These are phyloP conservation scores for Papilio elwesi DNA, from an alignment of 2,888 invertebrate genomes.

Conservation along the genomic window DNA sequence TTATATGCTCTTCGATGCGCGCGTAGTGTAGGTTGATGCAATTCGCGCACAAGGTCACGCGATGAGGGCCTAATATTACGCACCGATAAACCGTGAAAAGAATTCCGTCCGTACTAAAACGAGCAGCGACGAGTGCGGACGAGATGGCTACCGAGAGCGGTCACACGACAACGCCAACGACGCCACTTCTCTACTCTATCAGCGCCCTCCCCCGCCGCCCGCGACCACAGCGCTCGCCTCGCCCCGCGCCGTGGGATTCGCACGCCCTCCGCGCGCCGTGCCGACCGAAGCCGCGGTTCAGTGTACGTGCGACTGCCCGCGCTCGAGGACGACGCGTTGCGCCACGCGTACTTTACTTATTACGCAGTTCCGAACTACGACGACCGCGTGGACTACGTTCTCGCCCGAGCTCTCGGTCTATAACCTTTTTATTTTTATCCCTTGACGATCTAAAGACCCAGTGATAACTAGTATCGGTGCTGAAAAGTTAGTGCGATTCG, in stretches of 20 bases:
- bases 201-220: constrained; percentile 65
- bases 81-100: constrained; percentile 57
- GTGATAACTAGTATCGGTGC: constrained; percentile 78
- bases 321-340: constrained; percentile 69
- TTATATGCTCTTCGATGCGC: constrained; percentile 36
- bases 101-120: constrained; percentile 60
- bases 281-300: constrained; percentile 64
- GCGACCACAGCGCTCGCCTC: constrained; percentile 50
- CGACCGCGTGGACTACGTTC: constrained; percentile 77
- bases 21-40: constrained; percentile 44
- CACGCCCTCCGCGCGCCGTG: constrained; percentile 76
- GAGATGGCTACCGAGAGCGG: constrained; percentile 61
- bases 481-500: constrained; percentile 73
- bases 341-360: constrained; percentile 70
- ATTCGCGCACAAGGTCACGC: constrained; percentile 54
- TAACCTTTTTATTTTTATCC: constrained; percentile 38
- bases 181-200: constrained; percentile 73
- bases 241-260: constrained; percentile 69
- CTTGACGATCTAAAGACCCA: constrained; percentile 48
- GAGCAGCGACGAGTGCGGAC: constrained; percentile 53
- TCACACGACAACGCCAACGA: constrained; percentile 73
- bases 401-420: constrained; percentile 47
- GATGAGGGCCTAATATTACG: constrained; percentile 49
- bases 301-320: constrained; percentile 80
- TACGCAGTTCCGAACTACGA: constrained; percentile 78